phyloP scores from a whole-genome alignment of 2,888 invertebrate genomes.

The Pristionchus fissidentatus region DNA sequence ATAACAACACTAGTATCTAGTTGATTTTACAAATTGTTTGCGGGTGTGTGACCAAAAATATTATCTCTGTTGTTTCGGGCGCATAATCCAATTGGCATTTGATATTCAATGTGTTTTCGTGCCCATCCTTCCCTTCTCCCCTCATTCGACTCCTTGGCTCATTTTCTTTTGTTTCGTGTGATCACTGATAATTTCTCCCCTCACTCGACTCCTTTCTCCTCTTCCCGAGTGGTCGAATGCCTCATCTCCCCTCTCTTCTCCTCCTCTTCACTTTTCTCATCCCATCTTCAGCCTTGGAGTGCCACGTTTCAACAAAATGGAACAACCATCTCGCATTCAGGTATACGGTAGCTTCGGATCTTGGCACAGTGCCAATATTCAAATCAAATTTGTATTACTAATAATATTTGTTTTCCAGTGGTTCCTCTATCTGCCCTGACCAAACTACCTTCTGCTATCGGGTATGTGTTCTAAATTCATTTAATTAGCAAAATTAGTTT shows the following conservation, averaged over 20 bases:
- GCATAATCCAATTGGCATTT: not conserved
- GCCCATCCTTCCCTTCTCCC: not conserved
- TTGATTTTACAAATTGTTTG: too few species aligned
- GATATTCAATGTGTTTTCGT: not conserved
- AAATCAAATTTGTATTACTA: not conserved
- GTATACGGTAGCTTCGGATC: not conserved
- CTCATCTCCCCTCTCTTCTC: not conserved
- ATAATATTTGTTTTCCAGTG: not conserved
- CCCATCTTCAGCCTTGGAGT: not conserved
- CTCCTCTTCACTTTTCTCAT: not conserved
- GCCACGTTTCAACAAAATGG: not conserved
- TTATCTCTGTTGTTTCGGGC: not conserved
- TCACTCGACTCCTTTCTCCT: not conserved
- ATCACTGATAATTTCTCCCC: too few species aligned
- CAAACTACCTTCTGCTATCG: not conserved
- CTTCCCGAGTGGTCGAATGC: constrained; percentile 5
- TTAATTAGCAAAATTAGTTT: not conserved
- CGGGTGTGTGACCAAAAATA: too few species aligned
- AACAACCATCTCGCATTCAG: not conserved
- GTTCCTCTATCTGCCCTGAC: not conserved
- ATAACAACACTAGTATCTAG: too few species aligned
- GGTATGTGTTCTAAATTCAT: not conserved
- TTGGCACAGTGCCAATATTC: not conserved
- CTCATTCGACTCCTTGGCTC: not conserved
- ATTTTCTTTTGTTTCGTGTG: too few species aligned